A percentile compares a stretch with the other conserved stretches of the same genome.
These are phyloP conservation scores for Okamejei kenojei DNA, from an alignment of 2,797 vertebrate species.

Conservation along the genomic window DNA sequence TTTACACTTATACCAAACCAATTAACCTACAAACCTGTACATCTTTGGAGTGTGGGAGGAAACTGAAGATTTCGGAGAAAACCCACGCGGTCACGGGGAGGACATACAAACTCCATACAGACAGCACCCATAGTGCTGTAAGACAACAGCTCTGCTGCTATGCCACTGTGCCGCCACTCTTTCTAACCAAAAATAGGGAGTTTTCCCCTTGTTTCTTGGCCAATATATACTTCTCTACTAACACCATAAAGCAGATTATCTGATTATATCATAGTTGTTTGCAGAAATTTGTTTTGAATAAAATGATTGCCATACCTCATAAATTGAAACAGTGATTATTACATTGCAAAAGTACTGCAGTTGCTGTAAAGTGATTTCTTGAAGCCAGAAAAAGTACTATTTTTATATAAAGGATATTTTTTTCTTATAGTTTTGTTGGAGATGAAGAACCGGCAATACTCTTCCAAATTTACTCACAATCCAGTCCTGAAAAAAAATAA, in stretches of 20 bases:
- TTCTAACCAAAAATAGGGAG: background rate
- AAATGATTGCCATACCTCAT: background rate
- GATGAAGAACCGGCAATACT: conserved; percentile 78
- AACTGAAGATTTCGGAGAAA: no score
- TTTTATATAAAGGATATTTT: conserved; percentile 67
- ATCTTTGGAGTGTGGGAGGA: no score
- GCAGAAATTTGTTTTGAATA: background rate
- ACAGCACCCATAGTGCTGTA: no score
- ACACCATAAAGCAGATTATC: background rate
- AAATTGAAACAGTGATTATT: background rate
- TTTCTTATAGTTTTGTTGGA: conserved; percentile 60
- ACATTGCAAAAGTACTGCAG: background rate
- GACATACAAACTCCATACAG: no score
- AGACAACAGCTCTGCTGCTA: no score
- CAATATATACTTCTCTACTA: background rate
- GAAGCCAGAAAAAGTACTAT: no score
- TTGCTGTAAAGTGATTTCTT: background rate
- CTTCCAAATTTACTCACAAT: conserved; percentile 90
- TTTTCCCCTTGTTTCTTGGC: no score
- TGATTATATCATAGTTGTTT: background rate
- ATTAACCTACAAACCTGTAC: no score
- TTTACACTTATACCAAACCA: no score
- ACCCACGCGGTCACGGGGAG: no score
- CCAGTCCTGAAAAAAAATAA: conserved; percentile 69
- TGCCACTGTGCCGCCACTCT: no score